Evolutionary conservation across 2,888 invertebrate genomes (phyloP).

Genomic region (Athetis lepigone): DNA sequence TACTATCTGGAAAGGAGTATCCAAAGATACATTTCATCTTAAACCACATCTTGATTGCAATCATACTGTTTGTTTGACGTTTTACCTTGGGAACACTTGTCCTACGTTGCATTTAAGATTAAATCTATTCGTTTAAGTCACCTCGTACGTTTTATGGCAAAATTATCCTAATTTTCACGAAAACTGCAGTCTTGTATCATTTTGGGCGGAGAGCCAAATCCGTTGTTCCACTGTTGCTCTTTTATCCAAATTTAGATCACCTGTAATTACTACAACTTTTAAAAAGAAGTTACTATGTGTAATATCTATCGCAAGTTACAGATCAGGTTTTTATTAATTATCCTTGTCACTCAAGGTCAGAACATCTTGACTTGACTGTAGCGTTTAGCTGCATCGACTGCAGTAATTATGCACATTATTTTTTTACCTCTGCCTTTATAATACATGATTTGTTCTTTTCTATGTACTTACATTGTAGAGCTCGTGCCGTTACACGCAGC

Average conservation of each 20-base stretch:
- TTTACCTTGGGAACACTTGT: constrained; percentile 2
- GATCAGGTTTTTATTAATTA: constrained; percentile 28
- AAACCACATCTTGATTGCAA: neutral
- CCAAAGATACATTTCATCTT: constrained; percentile 1
- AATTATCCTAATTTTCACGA: constrained; percentile 10
- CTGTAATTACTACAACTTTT: constrained; percentile 9
- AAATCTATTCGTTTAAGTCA: constrained; percentile 4
- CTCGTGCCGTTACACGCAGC: no score
- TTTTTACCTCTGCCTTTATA: constrained; percentile 14
- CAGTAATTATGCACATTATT: constrained; percentile 40
- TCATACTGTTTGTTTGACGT: neutral
- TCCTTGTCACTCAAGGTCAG: constrained; percentile 45
- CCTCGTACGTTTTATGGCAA: constrained; percentile 1
- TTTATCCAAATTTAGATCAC: constrained; percentile 4
- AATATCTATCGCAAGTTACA: constrained; percentile 20
- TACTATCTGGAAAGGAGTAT: constrained; percentile 1
- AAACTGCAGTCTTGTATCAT: constrained; percentile 2
- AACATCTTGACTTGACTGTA: constrained; percentile 20
- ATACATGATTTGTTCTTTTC: constrained; percentile 14
- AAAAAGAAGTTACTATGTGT: constrained; percentile 15
- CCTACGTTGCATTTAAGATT: neutral
- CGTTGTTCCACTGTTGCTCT: neutral
- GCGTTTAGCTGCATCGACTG: constrained; percentile 24
- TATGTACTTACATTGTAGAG: neutral
- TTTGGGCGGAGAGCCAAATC: constrained; percentile 31